Base-by-base conservation (phyloP, 2,113 vertebrate genomes). In the Melanerpes formicivorus region DNA sequence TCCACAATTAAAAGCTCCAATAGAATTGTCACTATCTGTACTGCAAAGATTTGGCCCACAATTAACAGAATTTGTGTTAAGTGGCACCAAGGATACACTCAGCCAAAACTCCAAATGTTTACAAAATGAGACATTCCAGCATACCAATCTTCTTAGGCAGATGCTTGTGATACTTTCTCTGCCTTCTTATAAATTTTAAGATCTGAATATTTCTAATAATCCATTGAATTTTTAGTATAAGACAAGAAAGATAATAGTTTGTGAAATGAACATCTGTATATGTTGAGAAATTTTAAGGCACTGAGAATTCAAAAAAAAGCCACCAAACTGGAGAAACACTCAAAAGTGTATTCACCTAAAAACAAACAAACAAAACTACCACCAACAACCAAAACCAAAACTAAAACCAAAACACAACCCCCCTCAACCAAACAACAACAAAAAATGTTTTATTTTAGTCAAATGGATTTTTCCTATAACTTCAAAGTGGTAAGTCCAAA, bases 401-500 rank as follows among this genome's bases (percentile, higher is more conserved):
- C 40, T 40, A 40, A 40, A 40, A 40, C 4, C 10, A 40, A 40
- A 40, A 40, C 40, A 40, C 40, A 40, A 40, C 10, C 40, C 40
- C 40, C 40, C 40, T 8, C 37, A 37, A 37, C 37, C 37, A 40
- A 40, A 11, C 40, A 40, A 40, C 40, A 40, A 40, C 10, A 64
- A 64, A 11, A 6, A 9, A 3, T 16, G 12, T 16, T 77, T 37
- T 67, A 59, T 46, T 77, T 40, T 26, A 30, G 7, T 80, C 34
- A 73, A 40, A n/a, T 14, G 58, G 13, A 82, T 58, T 76, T 77
- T 9, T 44, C 30, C 14, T 84, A 3, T 64, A 18, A 11, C 14
- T 96, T 96, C 84, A 54, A 93, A 86, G 66, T 25, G 64, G 15
- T 54, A 87, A 80, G 91, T 93, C 58, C n/a, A 93, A 82, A 63